Evolutionary conservation across 2,888 invertebrate genomes (phyloP).

Genomic region (Lucinisca nassula): DNA sequence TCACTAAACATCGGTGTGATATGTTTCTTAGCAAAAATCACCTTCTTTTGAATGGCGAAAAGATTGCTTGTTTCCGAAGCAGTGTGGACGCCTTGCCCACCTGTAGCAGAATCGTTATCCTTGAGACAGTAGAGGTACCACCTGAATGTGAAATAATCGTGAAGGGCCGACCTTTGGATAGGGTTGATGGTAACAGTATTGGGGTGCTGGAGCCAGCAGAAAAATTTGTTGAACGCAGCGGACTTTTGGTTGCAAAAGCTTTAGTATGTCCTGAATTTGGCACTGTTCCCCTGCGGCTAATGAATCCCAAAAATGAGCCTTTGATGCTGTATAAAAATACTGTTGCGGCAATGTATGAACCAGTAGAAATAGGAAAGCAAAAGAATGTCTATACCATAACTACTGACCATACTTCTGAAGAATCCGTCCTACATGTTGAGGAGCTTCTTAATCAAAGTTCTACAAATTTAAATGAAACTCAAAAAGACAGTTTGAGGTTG

Average conservation of each 20-base stretch:
- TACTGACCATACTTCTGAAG: not conserved
- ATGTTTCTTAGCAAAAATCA: too few relatives aligned
- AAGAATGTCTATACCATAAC: not conserved
- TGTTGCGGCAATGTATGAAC: slow-evolving; percentile 12
- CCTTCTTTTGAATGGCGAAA: too few relatives aligned
- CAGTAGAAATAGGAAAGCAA: too few relatives aligned
- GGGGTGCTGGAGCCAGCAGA: slow-evolving; percentile 16
- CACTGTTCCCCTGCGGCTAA: slow-evolving; percentile 29
- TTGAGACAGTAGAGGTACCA: too few relatives aligned
- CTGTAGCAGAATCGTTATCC: too few relatives aligned
- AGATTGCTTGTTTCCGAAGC: too few relatives aligned
- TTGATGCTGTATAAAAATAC: slow-evolving; percentile 29
- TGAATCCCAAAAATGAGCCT: slow-evolving; percentile 21
- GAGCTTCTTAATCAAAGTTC: not conserved
- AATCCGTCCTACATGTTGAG: not conserved
- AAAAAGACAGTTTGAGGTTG: not conserved
- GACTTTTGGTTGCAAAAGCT: slow-evolving; percentile 26
- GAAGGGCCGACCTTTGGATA: too few relatives aligned
- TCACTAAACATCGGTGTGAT: too few relatives aligned
- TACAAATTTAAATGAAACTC: not conserved
- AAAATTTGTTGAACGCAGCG: slow-evolving; percentile 13
- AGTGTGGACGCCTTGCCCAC: too few relatives aligned
- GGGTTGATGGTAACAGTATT: too few relatives aligned
- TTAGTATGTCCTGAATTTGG: slow-evolving; percentile 24
- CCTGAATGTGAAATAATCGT: too few relatives aligned